Evolutionary conservation across 2,888 invertebrate species (phyloP).

Genomic region (Tuta absoluta): DNA sequence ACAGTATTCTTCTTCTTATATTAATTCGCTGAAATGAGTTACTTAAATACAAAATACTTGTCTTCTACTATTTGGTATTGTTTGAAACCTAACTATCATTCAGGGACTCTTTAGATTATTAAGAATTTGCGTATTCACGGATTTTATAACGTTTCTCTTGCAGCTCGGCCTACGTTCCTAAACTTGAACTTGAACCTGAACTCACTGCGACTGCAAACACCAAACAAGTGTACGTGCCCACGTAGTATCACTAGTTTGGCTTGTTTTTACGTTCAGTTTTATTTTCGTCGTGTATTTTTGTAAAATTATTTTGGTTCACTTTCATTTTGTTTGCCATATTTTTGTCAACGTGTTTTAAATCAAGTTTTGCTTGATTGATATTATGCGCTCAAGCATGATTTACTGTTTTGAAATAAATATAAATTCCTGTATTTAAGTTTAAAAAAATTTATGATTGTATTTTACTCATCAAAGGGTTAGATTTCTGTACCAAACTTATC

Average conservation of each 20-base stretch:
- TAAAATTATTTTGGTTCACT: neutral
- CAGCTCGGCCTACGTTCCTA: slow-evolving; percentile 99
- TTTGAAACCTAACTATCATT: neutral
- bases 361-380: neutral
- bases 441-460: neutral
- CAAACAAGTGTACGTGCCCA: slow-evolving; percentile 92
- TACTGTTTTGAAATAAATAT: neutral
- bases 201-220: slow-evolving; percentile 93
- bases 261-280: slow-evolving; percentile 55
- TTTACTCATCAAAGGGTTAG: no score
- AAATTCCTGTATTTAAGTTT: neutral
- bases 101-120: no score
- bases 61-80: no score
- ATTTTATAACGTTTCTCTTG: slow-evolving; percentile 78
- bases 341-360: neutral
- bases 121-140: slow-evolving; percentile 44
- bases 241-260: slow-evolving; percentile 73
- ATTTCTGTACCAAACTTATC: no score
- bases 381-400: neutral
- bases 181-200: slow-evolving; percentile 98
- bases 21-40: no score
- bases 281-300: slow-evolving; percentile 29
- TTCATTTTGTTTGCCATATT: neutral
- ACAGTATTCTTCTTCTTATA: no score
- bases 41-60: no score